Evolutionary conservation across 2,797 vertebrate genomes (phyloP).

Genomic region (Paedocypris micromegethes): DNA sequence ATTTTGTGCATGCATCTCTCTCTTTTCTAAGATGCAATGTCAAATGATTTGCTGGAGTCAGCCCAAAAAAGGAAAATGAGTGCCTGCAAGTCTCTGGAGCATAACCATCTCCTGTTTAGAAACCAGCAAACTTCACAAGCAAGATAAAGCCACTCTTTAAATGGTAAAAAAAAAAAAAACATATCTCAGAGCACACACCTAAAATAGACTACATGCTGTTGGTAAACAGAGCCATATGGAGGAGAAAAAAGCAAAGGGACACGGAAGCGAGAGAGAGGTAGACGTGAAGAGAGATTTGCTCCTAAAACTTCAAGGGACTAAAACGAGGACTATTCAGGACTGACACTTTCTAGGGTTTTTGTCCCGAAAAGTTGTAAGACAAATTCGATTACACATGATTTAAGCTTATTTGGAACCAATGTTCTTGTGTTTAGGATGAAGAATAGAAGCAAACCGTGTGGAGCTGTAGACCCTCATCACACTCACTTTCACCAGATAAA

Average conservation of each 20-base stretch:
- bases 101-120: constrained; percentile 37
- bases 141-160: constrained; percentile 43
- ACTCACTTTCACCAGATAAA: too few relatives aligned
- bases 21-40: constrained; percentile 41
- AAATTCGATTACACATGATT: too few relatives aligned
- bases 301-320: background rate
- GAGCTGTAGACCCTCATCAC: too few relatives aligned
- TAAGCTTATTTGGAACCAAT: too few relatives aligned
- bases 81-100: constrained; percentile 35
- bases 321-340: background rate
- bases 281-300: constrained; percentile 1
- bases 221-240: constrained; percentile 41
- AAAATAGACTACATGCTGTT: constrained; percentile 33
- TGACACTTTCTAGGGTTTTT: too few relatives aligned
- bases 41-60: constrained; percentile 46
- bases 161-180: constrained; percentile 10
- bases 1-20: constrained; percentile 38
- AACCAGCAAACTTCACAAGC: constrained; percentile 46
- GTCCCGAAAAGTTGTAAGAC: too few relatives aligned
- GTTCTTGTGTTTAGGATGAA: too few relatives aligned
- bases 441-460: too few relatives aligned
- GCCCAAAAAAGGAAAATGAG: constrained; percentile 45
- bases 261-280: constrained; percentile 11
- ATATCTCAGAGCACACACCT: constrained; percentile 24
- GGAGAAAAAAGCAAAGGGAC: constrained; percentile 9